phyloP scores from a whole-genome alignment of 2,113 vertebrate genomes.

The Blennius ocellaris region DNA sequence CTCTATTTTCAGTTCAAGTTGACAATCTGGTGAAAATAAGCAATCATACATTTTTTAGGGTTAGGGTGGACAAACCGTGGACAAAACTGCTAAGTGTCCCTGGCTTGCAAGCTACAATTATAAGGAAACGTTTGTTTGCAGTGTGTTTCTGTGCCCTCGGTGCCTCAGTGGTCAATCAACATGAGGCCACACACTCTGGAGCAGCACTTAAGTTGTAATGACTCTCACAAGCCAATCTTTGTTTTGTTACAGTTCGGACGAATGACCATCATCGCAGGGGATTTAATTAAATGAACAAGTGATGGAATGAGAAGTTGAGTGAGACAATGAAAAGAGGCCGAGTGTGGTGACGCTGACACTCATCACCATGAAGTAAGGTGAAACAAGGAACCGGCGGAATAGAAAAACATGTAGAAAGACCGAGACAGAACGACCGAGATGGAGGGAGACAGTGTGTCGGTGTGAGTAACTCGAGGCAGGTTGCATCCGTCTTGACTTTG shows the following conservation, averaged over 20 bases:
- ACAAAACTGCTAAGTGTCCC: not conserved
- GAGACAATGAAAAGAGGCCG: too few species aligned
- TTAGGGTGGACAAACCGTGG: too few species aligned
- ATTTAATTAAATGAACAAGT: too few species aligned
- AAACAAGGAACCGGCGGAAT: not conserved
- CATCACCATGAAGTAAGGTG: not conserved
- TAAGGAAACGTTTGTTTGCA: not conserved
- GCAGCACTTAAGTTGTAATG: not conserved
- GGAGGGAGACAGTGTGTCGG: slow-evolving; percentile 10
- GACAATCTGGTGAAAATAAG: too few species aligned
- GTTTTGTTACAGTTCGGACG: not conserved
- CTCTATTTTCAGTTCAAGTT: too few species aligned
- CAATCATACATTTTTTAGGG: too few species aligned
- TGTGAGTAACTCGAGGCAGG: slow-evolving; percentile 46
- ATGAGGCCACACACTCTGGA: not conserved
- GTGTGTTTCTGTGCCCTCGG: not conserved
- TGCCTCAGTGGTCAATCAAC: not conserved
- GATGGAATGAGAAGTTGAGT: too few species aligned
- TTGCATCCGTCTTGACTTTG: slow-evolving; percentile 38
- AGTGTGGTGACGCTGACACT: too few species aligned
- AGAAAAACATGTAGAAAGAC: not conserved
- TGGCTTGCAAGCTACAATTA: not conserved
- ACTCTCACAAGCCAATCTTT: not conserved
- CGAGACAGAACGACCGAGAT: slow-evolving; percentile 19
- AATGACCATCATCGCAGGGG: not conserved